These are phyloP conservation scores for Maconellicoccus hirsutus DNA, from an alignment of 1,140 invertebrate species.

Conservation along the genomic window DNA sequence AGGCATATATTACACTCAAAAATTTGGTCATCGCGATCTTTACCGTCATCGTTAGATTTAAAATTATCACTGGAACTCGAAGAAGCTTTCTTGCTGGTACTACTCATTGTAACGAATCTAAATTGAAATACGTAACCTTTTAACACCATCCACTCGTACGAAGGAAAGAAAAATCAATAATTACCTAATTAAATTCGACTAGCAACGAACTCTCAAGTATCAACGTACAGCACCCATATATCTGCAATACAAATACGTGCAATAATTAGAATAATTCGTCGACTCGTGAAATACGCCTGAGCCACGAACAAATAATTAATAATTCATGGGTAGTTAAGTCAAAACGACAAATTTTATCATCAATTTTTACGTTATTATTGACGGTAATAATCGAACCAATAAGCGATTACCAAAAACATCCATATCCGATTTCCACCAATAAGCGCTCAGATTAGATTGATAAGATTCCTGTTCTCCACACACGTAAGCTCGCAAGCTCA, in stretches of 20 bases:
- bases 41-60: constrained; percentile 35
- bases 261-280: no score
- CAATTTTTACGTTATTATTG: neutral
- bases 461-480: neutral
- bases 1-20: constrained; percentile 93
- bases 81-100: neutral
- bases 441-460: neutral
- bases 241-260: neutral
- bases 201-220: neutral
- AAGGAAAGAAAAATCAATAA: neutral
- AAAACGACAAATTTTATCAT: neutral
- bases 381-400: neutral
- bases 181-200: neutral
- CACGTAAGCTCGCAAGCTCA: no score
- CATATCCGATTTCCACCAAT: neutral
- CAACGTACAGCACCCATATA: neutral
- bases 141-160: neutral
- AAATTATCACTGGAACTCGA: neutral
- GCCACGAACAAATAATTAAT: no score
- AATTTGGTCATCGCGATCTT: constrained; percentile 64
- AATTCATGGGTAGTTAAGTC: no score
- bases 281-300: no score
- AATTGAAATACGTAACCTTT: neutral
- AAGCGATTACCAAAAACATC: neutral
- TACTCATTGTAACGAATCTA: neutral